These are phyloP conservation scores for Cyclura pinguis DNA, from an alignment of 2,797 vertebrate species.

Conservation along the genomic window DNA sequence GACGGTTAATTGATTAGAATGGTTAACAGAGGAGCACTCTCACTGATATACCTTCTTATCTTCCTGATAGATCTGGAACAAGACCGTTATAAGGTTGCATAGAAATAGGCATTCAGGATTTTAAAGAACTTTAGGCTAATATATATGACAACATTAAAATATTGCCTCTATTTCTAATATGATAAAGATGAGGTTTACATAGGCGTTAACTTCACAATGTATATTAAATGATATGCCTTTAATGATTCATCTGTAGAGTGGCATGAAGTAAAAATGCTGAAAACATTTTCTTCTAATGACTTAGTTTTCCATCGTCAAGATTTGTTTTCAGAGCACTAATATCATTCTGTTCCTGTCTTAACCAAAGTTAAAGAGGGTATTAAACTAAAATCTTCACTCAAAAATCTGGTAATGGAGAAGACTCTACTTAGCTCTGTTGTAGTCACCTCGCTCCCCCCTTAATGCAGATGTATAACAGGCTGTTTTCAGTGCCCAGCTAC, in stretches of 20 bases:
- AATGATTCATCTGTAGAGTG: background rate
- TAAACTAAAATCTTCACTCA: slow-evolving; percentile 16
- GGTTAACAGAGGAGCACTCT: background rate
- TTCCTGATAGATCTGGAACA: background rate
- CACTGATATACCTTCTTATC: background rate
- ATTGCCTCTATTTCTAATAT: fast-evolving
- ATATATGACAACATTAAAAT: slow-evolving; percentile 15
- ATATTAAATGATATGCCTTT: slow-evolving; percentile 25
- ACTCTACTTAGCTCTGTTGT: fast-evolving
- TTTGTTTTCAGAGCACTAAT: background rate
- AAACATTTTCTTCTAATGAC: background rate
- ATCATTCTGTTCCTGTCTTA: background rate
- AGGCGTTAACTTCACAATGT: background rate
- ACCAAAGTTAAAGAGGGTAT: background rate
- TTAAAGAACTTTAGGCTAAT: background rate
- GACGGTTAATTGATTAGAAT: background rate
- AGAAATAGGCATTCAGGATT: background rate
- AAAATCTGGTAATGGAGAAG: background rate
- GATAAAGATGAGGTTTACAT: background rate
- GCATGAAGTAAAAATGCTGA: background rate
- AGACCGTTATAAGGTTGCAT: background rate
- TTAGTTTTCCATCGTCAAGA: fast-evolving
- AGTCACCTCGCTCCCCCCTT: background rate
- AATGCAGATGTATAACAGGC: background rate
- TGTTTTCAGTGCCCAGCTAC: background rate